Evolutionary conservation across 2,113 vertebrate genomes (phyloP).

Genomic region (Halichoeres trimaculatus): DNA sequence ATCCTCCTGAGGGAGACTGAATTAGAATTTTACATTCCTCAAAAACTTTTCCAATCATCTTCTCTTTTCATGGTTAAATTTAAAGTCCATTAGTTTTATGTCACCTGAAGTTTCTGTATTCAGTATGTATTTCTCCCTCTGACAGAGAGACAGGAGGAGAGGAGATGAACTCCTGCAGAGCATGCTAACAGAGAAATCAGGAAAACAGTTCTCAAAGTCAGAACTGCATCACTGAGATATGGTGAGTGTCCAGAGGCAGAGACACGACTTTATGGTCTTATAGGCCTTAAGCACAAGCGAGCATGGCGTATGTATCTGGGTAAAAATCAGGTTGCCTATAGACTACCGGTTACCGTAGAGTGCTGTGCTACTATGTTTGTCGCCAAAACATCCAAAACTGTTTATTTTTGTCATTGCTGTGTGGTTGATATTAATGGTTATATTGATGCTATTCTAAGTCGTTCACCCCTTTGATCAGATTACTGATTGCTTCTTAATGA

Average conservation of each 20-base stretch:
- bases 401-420: too few relatives aligned
- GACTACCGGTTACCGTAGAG: too few relatives aligned
- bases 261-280: not conserved
- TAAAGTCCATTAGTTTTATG: constrained; percentile 76
- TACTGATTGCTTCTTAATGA: too few relatives aligned
- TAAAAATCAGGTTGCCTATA: too few relatives aligned
- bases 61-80: constrained; percentile 71
- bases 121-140: constrained; percentile 51
- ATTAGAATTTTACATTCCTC: constrained; percentile 67
- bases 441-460: too few relatives aligned
- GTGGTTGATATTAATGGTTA: too few relatives aligned
- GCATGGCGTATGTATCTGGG: too few relatives aligned
- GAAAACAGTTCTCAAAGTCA: constrained; percentile 40
- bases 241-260: constrained; percentile 8
- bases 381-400: too few relatives aligned
- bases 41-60: constrained; percentile 79
- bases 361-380: too few relatives aligned
- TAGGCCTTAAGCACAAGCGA: too few relatives aligned
- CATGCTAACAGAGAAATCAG: constrained; percentile 38
- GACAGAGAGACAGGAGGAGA: constrained; percentile 17
- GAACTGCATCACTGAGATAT: not conserved
- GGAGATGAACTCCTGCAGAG: constrained; percentile 45
- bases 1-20: constrained; percentile 47
- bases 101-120: constrained; percentile 55
- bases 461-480: too few relatives aligned